Evolutionary conservation across 2,797 vertebrate genomes (phyloP).

Genomic region (Mastacembelus armatus): DNA sequence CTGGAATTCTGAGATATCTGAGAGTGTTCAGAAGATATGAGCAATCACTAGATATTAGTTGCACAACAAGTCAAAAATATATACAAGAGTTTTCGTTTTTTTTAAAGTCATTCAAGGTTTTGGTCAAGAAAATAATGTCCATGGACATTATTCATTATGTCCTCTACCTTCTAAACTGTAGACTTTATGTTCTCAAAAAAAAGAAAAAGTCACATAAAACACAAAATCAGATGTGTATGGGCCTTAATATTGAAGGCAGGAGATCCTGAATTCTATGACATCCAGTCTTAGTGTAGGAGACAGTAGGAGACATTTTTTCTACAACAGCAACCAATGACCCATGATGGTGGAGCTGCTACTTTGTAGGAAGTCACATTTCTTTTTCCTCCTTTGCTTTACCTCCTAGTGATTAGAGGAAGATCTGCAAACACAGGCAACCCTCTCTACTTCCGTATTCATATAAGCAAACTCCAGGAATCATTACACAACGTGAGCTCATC

Average conservation of each 20-base stretch:
- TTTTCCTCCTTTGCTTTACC: slow-evolving; percentile 51
- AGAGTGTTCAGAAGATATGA: background rate
- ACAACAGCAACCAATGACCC: slow-evolving; percentile 61
- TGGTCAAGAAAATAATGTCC: slow-evolving; percentile 33
- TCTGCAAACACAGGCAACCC: slow-evolving; percentile 67
- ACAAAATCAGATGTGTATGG: slow-evolving; percentile 37
- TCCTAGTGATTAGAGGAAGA: slow-evolving; percentile 66
- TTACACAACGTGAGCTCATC: slow-evolving; percentile 79
- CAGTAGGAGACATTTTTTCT: slow-evolving; percentile 53
- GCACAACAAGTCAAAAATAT: slow-evolving; percentile 26
- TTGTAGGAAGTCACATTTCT: slow-evolving; percentile 48
- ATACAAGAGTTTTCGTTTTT: slow-evolving; percentile 36
- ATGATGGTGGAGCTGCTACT: slow-evolving; percentile 41
- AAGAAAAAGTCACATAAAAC: slow-evolving; percentile 38
- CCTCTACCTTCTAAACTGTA: slow-evolving; percentile 41
- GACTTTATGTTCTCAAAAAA: slow-evolving; percentile 44
- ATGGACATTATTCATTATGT: slow-evolving; percentile 36
- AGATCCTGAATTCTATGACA: slow-evolving; percentile 44
- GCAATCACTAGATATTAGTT: slow-evolving; percentile 26
- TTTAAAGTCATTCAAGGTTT: slow-evolving; percentile 28
- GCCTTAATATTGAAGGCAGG: slow-evolving; percentile 53
- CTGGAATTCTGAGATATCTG: background rate
- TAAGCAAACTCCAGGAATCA: slow-evolving; percentile 78
- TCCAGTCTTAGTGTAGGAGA: slow-evolving; percentile 26
- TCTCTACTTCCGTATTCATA: slow-evolving; percentile 58